A percentile compares a stretch with the other conserved stretches of the same genome.
These are phyloP conservation scores for Theristicus caerulescens DNA, from an alignment of 2,113 vertebrate species.

Conservation along the genomic window DNA sequence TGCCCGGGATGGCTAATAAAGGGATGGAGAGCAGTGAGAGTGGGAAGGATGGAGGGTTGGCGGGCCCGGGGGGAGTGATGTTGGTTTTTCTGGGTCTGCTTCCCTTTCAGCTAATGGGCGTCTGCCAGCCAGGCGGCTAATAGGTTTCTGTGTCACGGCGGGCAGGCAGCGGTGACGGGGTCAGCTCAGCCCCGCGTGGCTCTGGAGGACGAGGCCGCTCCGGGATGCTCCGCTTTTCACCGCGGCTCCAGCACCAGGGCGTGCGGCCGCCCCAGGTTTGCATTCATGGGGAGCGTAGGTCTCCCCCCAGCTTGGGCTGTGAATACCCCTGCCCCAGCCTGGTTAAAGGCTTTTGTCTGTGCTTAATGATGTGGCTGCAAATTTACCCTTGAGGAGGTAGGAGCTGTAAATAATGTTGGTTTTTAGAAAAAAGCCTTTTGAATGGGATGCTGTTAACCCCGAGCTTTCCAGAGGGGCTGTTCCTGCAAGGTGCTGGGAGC, in stretches of 20 bases:
- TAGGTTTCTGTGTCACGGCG: background rate
- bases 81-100: background rate
- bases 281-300: background rate
- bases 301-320: background rate
- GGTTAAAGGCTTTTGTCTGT: background rate
- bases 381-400: background rate
- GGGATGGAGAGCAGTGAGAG: background rate
- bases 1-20: background rate
- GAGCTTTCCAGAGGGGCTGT: background rate
- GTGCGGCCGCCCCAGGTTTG: background rate
- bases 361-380: background rate
- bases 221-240: background rate
- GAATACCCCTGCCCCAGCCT: background rate
- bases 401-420: background rate
- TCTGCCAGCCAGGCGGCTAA: background rate
- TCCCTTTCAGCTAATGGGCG: background rate
- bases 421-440: background rate
- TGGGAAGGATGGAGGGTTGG: background rate
- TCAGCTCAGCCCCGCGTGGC: background rate
- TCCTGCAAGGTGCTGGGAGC: background rate
- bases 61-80: background rate
- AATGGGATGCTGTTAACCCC: background rate
- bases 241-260: background rate
- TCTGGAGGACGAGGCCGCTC: background rate
- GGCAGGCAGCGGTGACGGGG: background rate